Conservation (phyloP, 1,140 invertebrate genomes). For the Sycobia sp. region DNA sequence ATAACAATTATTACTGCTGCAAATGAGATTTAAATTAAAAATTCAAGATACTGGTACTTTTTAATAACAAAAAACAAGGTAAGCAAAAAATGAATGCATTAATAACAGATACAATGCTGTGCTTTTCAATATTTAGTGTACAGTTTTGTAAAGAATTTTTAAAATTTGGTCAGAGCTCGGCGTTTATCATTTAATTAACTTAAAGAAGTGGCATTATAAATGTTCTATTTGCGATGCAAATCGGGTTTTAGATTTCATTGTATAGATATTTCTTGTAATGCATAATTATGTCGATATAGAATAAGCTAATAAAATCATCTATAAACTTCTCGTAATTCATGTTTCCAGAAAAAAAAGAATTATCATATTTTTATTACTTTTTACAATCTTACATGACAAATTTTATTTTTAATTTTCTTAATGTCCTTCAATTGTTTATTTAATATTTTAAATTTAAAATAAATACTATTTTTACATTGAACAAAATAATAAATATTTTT, state of each 20-base stretch:
- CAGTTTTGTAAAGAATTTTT: conserved; percentile 35
- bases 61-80: conserved; percentile 25
- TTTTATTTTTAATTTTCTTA: too few species aligned
- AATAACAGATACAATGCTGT: conserved; percentile 20
- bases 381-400: too few species aligned
- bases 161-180: conserved; percentile 27
- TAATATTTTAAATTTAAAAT: too few species aligned
- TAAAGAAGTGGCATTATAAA: conserved; percentile 36
- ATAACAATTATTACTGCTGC: conserved; percentile 23
- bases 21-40: conserved; percentile 25
- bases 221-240: conserved; percentile 24
- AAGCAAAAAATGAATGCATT: conserved; percentile 13
- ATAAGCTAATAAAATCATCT: conserved; percentile 16
- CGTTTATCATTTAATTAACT: conserved; percentile 29
- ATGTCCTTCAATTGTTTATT: too few species aligned
- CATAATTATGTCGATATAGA: conserved; percentile 34
- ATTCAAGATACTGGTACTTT: conserved; percentile 25
- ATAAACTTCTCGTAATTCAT: conserved; percentile 14
- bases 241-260: conserved; percentile 29
- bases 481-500: neutral
- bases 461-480: too few species aligned
- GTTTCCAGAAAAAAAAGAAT: neutral
- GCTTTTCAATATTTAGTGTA: conserved; percentile 36
- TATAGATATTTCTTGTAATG: conserved; percentile 29
- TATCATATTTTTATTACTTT: too few species aligned